Conservation (phyloP, 2,113 vertebrate genomes). For the Pseudonaja textilis region DNA sequence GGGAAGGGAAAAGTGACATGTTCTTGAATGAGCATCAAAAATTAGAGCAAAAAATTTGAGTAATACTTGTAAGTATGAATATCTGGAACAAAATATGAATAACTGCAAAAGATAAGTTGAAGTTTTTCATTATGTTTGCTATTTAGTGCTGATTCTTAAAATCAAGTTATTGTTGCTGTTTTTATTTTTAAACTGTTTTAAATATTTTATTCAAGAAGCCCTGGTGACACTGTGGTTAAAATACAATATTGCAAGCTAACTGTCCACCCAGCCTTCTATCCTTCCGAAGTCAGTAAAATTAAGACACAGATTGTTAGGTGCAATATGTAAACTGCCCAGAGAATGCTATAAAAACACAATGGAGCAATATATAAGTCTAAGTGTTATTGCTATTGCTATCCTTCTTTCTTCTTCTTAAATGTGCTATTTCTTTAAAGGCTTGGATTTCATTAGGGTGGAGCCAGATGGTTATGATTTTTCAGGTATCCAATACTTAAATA, state of each 20-base stretch:
- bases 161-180: neutral
- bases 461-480: neutral
- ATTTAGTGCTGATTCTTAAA: neutral
- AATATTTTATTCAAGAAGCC: neutral
- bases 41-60: neutral
- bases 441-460: neutral
- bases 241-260: neutral
- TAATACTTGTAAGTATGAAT: neutral
- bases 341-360: neutral
- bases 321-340: neutral
- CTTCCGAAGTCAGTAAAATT: neutral
- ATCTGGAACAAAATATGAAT: neutral
- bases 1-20: neutral
- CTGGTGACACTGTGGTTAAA: neutral
- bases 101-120: conserved; percentile 4
- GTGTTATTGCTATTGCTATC: neutral
- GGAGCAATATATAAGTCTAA: neutral
- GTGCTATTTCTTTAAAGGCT: neutral
- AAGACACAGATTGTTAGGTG: neutral
- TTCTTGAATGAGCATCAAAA: neutral
- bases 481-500: neutral
- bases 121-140: neutral
- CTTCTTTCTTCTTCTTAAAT: neutral
- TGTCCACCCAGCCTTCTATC: neutral
- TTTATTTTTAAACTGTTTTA: neutral